Evolutionary conservation across 2,113 vertebrate genomes (phyloP).

Genomic region (Monopterus albus): DNA sequence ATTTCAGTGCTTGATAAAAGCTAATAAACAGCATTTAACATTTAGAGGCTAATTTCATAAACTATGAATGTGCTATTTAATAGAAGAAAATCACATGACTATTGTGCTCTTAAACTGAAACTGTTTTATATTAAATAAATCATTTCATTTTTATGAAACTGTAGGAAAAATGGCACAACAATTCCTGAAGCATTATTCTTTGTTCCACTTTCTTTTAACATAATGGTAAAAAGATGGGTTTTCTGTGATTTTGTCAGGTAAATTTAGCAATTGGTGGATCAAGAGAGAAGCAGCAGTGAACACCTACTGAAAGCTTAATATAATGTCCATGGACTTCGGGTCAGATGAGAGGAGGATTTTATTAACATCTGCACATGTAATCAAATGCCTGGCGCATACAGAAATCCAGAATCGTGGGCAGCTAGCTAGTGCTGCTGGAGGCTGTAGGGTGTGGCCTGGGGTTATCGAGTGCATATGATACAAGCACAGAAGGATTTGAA

Average conservation of each 20-base stretch:
- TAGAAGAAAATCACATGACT: background rate
- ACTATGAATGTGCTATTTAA: background rate
- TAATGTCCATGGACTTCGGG: constrained; percentile 39
- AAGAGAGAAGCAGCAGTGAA: constrained; percentile 15
- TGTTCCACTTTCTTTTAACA: background rate
- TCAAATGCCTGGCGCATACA: constrained; percentile 68
- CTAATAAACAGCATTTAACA: too few species aligned
- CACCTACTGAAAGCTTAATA: constrained; percentile 35
- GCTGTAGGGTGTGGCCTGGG: constrained; percentile 50
- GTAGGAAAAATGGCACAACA: background rate
- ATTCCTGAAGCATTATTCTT: background rate
- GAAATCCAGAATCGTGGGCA: constrained; percentile 65
- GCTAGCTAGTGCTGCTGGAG: constrained; percentile 40
- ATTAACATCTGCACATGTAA: constrained; percentile 79
- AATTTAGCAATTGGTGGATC: background rate
- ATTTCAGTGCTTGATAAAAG: too few species aligned
- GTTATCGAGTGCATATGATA: constrained; percentile 50
- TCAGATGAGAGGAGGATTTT: constrained; percentile 61
- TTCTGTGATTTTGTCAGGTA: constrained; percentile 10
- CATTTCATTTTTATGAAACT: background rate
- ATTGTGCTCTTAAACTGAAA: constrained; percentile 1
- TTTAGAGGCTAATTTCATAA: background rate
- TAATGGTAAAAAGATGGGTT: too few species aligned
- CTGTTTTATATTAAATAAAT: background rate
- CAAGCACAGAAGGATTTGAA: constrained; percentile 27